phyloP scores from a whole-genome alignment of 2,113 vertebrate species.

The Okapia johnstoni region DNA sequence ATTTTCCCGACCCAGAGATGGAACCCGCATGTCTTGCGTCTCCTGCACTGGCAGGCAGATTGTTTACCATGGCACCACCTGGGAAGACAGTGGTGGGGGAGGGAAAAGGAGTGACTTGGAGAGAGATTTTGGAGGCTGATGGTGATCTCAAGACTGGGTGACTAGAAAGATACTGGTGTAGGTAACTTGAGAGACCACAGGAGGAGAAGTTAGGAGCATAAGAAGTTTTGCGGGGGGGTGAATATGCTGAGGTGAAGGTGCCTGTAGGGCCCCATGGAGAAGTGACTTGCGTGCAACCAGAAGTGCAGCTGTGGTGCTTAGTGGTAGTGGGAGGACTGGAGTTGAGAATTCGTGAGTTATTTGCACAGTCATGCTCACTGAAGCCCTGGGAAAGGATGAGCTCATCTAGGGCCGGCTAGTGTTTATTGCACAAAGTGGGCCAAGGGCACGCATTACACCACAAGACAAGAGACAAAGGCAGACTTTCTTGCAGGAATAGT shows the following conservation, averaged over 20 bases:
- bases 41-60: neutral
- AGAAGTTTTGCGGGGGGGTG: neutral
- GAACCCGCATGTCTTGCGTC: fast-evolving
- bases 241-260: neutral
- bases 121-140: neutral
- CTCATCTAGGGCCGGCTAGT: neutral
- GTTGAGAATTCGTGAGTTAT: neutral
- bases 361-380: neutral
- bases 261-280: neutral
- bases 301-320: neutral
- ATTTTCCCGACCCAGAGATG: neutral
- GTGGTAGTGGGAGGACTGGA: neutral
- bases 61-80: neutral
- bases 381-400: neutral
- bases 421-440: neutral
- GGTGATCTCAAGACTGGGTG: neutral
- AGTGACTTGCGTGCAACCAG: neutral
- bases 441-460: neutral
- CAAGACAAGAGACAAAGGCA: neutral
- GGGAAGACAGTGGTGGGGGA: neutral
- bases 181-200: neutral
- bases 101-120: neutral
- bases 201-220: neutral
- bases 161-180: neutral
- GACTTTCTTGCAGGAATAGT: neutral